A percentile compares a stretch with the other conserved stretches of the same genome.
Conservation (phyloP, 2,888 invertebrate genomes). For the Limenitis camilla region DNA sequence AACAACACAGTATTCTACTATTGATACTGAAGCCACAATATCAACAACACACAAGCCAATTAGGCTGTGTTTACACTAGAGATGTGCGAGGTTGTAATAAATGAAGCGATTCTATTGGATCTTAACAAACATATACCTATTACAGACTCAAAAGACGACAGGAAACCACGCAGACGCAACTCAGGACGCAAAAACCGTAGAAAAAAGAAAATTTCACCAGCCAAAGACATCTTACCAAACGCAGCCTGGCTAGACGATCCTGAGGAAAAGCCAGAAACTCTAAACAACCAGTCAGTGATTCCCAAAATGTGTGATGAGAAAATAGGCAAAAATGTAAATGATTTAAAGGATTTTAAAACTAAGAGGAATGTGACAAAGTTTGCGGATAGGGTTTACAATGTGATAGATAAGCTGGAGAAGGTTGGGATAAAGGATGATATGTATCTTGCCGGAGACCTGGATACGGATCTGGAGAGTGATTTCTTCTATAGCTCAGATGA, state of each 20-base stretch:
- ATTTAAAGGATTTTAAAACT: slow-evolving; percentile 36
- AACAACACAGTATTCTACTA: too few relatives aligned
- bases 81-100: too few relatives aligned
- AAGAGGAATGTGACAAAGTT: slow-evolving; percentile 26
- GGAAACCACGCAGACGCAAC: slow-evolving; percentile 50
- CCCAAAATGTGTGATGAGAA: slow-evolving; percentile 39
- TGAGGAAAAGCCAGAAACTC: slow-evolving; percentile 14
- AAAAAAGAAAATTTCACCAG: slow-evolving; percentile 54
- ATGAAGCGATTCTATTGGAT: too few relatives aligned
- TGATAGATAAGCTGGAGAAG: slow-evolving; percentile 58
- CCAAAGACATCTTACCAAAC: slow-evolving; percentile 35
- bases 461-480: slow-evolving; percentile 51
- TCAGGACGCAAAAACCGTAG: slow-evolving; percentile 52
- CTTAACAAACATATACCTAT: not conserved
- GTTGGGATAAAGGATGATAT: slow-evolving; percentile 57
- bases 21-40: too few relatives aligned
- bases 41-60: too few relatives aligned
- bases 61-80: too few relatives aligned
- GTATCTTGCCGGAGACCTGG: slow-evolving; percentile 54
- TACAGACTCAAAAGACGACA: slow-evolving; percentile 42
- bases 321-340: slow-evolving; percentile 59
- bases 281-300: slow-evolving; percentile 37
- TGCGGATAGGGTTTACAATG: slow-evolving; percentile 44
- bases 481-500: slow-evolving; percentile 55
- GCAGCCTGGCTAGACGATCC: slow-evolving; percentile 15